phyloP scores from a whole-genome alignment of 2,113 vertebrate species.

The Semicossyphus pulcher region DNA sequence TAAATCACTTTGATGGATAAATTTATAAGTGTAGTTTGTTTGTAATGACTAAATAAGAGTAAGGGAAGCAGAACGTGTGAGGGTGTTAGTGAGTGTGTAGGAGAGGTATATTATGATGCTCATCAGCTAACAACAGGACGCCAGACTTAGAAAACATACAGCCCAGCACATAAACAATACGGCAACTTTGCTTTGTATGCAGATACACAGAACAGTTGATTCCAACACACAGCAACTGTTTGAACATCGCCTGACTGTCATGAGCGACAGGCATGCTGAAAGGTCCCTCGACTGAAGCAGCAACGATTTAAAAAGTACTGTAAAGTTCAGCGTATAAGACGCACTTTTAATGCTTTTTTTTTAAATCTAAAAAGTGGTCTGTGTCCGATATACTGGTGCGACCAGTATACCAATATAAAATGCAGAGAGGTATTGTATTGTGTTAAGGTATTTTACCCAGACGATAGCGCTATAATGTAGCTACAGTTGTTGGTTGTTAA shows the following conservation, averaged over 20 bases:
- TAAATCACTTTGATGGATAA: slow-evolving; percentile 46
- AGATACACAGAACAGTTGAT: background rate
- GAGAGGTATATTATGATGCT: background rate
- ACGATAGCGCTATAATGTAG: too few relatives aligned
- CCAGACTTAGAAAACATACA: background rate
- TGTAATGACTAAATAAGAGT: slow-evolving; percentile 6
- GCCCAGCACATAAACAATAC: background rate
- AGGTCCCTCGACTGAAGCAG: too few relatives aligned
- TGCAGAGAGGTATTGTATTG: too few relatives aligned
- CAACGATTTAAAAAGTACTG: too few relatives aligned
- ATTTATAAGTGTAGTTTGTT: too few relatives aligned
- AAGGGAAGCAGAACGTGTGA: slow-evolving; percentile 7
- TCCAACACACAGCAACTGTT: background rate
- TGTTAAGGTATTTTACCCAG: too few relatives aligned
- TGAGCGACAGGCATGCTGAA: background rate
- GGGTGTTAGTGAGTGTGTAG: background rate
- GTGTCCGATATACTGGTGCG: too few relatives aligned
- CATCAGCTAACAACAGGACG: background rate
- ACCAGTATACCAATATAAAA: too few relatives aligned
- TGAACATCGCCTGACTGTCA: background rate
- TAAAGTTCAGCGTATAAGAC: too few relatives aligned
- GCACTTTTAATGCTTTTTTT: too few relatives aligned
- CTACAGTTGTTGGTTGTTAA: too few relatives aligned
- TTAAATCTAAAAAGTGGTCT: too few relatives aligned
- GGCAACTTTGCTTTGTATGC: background rate